Base-by-base conservation (phyloP, 2,797 vertebrate genomes). In the Antennarius maculatus region DNA sequence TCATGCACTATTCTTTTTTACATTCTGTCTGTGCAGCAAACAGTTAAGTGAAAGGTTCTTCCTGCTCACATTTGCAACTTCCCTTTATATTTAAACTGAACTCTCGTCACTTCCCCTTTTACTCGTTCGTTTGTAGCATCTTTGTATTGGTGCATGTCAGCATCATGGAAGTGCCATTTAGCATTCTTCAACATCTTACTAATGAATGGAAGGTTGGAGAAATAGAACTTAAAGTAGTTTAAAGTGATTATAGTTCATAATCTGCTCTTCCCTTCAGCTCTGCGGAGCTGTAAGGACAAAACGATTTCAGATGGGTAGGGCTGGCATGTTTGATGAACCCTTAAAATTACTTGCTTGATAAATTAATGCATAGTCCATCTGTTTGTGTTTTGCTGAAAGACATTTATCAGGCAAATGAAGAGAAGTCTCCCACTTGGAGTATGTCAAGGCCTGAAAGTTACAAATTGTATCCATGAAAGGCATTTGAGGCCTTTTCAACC, bases 11-110 rank as follows among this genome's bases (percentile, higher is more conserved):
- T 80, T 46, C 45, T 83, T 23, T 37, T 27, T 10, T 14, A 29
- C 27, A 18, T 51, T 55, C 18, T 71, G 46, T 69, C 10, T 66
- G 65, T 64, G 11, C 61, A 64, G 57, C 56, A 62, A 48, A 66
- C 23, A 23, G 23, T 23, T 23, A 23, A 23, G 23, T 23, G 23
- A 59, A 68, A 67, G 31, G 41, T 37, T 65, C 31, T 51, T 54
- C 51, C 67, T 56, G 27, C 59, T 56, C 53, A 11, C 60, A 85
- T 80, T 66, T 48, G 82, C 54, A 89, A 92, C 88, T 91, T 91
- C 90, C 86, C 45, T 31, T 69, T 51, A 15, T 72, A 31, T 57
- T 53, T 62, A 16, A 73, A 68, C 55, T 61, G 73, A 73, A 72
- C 54, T 14, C 34, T 7, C 53, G 23, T 58, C n/a, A 49, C 58